These are phyloP conservation scores for Diorhabda carinulata DNA, from an alignment of 1,140 invertebrate species.

Conservation along the genomic window DNA sequence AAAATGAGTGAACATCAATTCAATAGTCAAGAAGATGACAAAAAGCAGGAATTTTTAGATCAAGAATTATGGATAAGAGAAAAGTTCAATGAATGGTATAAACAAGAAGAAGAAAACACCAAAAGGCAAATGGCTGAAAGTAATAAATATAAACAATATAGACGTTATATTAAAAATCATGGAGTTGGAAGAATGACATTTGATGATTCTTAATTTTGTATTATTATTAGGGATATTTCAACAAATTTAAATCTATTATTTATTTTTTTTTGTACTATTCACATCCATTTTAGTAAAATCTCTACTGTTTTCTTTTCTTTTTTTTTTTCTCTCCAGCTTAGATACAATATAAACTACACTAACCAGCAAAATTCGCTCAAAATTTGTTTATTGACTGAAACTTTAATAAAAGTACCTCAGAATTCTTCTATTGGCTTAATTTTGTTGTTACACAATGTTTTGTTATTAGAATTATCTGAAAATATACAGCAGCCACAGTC, in stretches of 20 bases:
- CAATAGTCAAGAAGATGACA: slow-evolving; percentile 67
- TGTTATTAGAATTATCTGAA: too few relatives aligned
- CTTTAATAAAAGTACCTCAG: too few relatives aligned
- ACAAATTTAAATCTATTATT: background rate
- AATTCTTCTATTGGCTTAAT: too few relatives aligned
- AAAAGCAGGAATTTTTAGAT: slow-evolving; percentile 69
- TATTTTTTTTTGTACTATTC: background rate
- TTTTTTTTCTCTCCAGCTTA: too few relatives aligned
- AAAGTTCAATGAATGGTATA: slow-evolving; percentile 76
- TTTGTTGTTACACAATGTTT: too few relatives aligned
- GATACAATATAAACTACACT: too few relatives aligned
- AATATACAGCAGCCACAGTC: too few relatives aligned
- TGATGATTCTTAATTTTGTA: slow-evolving; percentile 62
- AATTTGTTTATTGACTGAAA: too few relatives aligned
- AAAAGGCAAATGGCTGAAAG: slow-evolving; percentile 75
- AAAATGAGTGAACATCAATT: slow-evolving; percentile 67
- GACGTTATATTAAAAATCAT: slow-evolving; percentile 76
- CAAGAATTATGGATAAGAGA: slow-evolving; percentile 77
- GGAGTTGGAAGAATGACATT: slow-evolving; percentile 74
- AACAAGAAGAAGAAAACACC: slow-evolving; percentile 74
- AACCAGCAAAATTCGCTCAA: too few relatives aligned
- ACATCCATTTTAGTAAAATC: too few relatives aligned
- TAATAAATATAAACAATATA: slow-evolving; percentile 73
- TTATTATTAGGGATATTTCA: slow-evolving; percentile 3
- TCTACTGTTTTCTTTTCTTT: too few relatives aligned